A percentile compares a stretch with the other conserved stretches of the same genome.
These are phyloP conservation scores for Dioctria linearis DNA, from an alignment of 2,888 invertebrate species.

Conservation along the genomic window DNA sequence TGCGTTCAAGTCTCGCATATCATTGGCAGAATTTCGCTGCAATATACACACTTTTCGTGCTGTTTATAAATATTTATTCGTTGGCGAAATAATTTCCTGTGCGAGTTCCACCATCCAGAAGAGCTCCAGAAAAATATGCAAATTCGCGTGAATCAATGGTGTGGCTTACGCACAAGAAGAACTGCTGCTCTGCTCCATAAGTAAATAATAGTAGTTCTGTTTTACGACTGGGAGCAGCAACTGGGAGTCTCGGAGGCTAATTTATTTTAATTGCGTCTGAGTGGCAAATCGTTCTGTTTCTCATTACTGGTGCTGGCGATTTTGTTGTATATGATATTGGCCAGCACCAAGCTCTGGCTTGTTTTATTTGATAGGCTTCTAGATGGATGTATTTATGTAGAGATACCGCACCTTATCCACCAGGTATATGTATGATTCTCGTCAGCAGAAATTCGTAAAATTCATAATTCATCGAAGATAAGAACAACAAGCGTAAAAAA, in stretches of 20 bases:
- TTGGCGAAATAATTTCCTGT: neutral
- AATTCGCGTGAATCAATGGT: slow-evolving; percentile 3
- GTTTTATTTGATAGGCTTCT: too few relatives aligned
- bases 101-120: neutral
- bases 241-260: slow-evolving; percentile 7
- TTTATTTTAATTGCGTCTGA: slow-evolving; percentile 48
- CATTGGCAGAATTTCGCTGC: neutral
- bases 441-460: slow-evolving; percentile 8
- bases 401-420: neutral
- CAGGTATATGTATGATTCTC: neutral
- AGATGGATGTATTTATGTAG: too few relatives aligned
- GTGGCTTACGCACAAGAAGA: slow-evolving; percentile 11
- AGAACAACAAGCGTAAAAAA: slow-evolving; percentile 14
- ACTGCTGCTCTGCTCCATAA: neutral
- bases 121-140: neutral
- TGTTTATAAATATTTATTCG: slow-evolving; percentile 2
- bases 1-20: too few relatives aligned
- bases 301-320: neutral
- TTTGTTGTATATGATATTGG: too few relatives aligned
- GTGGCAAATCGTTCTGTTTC: slow-evolving; percentile 29
- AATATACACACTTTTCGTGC: neutral
- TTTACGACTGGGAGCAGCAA: slow-evolving; percentile 31
- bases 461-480: slow-evolving; percentile 35
- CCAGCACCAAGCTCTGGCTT: too few relatives aligned
- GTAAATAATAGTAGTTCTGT: neutral